Conservation (phyloP, 2,113 vertebrate genomes). For the Probosciger aterrimus region DNA sequence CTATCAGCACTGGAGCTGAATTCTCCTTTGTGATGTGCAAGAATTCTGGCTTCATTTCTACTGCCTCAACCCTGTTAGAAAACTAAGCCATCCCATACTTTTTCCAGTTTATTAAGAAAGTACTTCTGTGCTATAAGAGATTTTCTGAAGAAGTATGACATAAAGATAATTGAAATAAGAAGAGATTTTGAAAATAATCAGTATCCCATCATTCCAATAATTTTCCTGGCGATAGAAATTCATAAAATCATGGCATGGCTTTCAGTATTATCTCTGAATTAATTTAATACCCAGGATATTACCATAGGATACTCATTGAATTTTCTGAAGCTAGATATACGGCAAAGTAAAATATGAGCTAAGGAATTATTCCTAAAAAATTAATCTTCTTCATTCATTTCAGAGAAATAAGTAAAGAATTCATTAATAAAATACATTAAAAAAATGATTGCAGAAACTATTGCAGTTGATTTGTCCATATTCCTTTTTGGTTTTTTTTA, state of each 20-base stretch:
- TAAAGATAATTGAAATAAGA: not conserved
- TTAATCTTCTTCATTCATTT: not conserved
- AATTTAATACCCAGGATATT: not conserved
- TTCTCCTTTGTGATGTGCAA: not conserved
- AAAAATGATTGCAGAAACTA: not conserved
- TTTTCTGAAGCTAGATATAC: not conserved
- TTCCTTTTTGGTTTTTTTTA: rapidly evolving
- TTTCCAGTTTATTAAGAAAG: not conserved
- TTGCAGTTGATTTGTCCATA: not conserved
- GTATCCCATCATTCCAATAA: not conserved
- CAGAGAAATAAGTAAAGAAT: not conserved
- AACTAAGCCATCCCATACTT: not conserved
- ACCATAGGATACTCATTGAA: not conserved
- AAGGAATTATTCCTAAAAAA: not conserved
- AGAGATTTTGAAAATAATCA: not conserved
- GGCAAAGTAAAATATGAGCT: not conserved
- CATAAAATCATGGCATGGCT: not conserved
- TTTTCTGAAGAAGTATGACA: not conserved
- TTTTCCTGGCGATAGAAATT: not conserved
- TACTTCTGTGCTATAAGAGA: not conserved
- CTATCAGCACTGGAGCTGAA: not conserved
- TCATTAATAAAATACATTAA: not conserved
- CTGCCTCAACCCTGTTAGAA: not conserved
- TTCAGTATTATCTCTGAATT: not conserved
- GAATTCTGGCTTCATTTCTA: not conserved